A percentile compares a stretch with the other conserved stretches of the same genome.
Conservation (phyloP, 2,113 vertebrate species). For the Daboia siamensis region DNA sequence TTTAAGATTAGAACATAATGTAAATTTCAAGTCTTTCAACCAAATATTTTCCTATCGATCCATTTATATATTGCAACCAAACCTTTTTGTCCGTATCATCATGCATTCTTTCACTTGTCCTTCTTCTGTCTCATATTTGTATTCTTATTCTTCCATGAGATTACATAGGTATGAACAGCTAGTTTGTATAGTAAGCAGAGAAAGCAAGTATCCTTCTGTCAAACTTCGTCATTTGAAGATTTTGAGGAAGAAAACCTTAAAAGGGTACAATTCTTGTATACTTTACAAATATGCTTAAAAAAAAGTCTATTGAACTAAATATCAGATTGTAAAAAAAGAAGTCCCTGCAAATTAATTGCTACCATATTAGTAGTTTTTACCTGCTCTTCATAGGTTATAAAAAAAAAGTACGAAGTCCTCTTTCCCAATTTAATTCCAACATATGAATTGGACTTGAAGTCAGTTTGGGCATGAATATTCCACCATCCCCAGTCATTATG, state of each 20-base stretch:
- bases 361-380: rapidly evolving
- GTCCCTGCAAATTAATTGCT: not conserved
- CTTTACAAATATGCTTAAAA: not conserved
- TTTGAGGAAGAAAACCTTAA: not conserved
- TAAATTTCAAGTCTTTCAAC: not conserved
- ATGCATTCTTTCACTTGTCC: not conserved
- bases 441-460: not conserved
- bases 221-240: not conserved
- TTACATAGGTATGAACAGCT: not conserved
- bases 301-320: not conserved
- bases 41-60: not conserved
- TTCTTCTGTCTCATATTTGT: not conserved
- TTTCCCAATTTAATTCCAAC: not conserved
- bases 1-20: not conserved
- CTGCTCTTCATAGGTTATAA: not conserved
- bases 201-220: not conserved
- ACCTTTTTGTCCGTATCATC: not conserved
- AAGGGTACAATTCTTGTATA: not conserved
- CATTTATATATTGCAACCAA: not conserved
- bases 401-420: not conserved
- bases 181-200: not conserved
- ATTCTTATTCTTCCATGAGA: not conserved
- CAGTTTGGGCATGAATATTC: not conserved
- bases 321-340: not conserved
- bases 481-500: not conserved